Conservation (phyloP, 1,140 invertebrate species). For the Cherax destructor region DNA sequence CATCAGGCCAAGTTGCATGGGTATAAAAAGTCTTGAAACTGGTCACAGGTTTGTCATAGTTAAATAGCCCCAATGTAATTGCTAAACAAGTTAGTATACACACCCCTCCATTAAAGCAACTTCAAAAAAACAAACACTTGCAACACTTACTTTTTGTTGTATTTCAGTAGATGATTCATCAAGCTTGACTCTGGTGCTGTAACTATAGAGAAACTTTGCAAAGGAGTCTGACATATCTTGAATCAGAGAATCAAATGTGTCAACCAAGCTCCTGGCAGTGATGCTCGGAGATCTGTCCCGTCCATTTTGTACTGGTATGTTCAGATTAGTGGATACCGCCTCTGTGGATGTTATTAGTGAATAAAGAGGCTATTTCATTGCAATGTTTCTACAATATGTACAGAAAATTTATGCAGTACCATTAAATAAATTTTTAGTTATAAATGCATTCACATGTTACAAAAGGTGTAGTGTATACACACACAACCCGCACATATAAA, state of each 20-base stretch:
- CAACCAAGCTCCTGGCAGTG: slow-evolving; percentile 47
- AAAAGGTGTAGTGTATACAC: too few relatives aligned
- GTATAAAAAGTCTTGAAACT: too few relatives aligned
- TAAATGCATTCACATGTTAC: too few relatives aligned
- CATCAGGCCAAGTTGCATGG: too few relatives aligned
- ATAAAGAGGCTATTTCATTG: not conserved
- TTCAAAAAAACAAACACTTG: too few relatives aligned
- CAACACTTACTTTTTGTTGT: slow-evolving; percentile 39
- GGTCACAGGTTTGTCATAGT: too few relatives aligned
- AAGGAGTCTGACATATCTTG: slow-evolving; percentile 41
- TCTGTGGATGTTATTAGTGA: slow-evolving; percentile 12
- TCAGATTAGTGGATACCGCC: slow-evolving; percentile 13
- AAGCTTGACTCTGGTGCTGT: slow-evolving; percentile 55
- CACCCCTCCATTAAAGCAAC: too few relatives aligned
- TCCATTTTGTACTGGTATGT: slow-evolving; percentile 59
- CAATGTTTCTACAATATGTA: not conserved
- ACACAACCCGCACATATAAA: too few relatives aligned
- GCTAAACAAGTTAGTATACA: too few relatives aligned
- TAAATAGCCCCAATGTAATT: too few relatives aligned
- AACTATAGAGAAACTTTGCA: slow-evolving; percentile 47
- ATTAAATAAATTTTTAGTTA: too few relatives aligned
- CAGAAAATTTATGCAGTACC: too few relatives aligned
- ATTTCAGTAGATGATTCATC: slow-evolving; percentile 34
- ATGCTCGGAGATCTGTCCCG: slow-evolving; percentile 18
- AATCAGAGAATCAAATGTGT: slow-evolving; percentile 51